These are phyloP conservation scores for Melanotaenia boesemani DNA, from an alignment of 2,797 vertebrate species.

Conservation along the genomic window DNA sequence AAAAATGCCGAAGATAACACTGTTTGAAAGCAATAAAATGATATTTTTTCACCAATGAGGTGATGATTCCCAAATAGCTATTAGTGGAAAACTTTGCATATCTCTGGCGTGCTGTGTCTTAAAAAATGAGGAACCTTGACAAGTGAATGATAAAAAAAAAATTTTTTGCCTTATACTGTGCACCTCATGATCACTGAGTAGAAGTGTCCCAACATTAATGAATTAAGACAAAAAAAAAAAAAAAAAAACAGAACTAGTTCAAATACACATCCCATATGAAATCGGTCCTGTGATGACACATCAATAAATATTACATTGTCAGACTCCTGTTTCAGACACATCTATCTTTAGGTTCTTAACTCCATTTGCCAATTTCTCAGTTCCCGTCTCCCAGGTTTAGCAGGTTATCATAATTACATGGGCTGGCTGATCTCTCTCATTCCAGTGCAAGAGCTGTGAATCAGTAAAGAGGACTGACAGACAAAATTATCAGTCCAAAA, in stretches of 20 bases:
- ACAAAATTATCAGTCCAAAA: conserved; percentile 44
- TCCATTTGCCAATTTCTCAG: conserved; percentile 57
- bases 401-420: conserved; percentile 73
- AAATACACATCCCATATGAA: conserved; percentile 51
- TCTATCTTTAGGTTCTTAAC: conserved; percentile 79
- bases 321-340: conserved; percentile 50
- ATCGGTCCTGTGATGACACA: conserved; percentile 49
- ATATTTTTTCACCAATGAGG: no score
- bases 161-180: no score
- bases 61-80: no score
- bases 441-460: conserved; percentile 54
- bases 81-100: no score
- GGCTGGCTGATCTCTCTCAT: conserved; percentile 44
- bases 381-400: conserved; percentile 73
- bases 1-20: no score
- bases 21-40: no score
- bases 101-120: no score
- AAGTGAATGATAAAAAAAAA: no score
- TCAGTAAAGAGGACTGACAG: conserved; percentile 44
- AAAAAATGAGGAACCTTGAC: no score
- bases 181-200: neutral
- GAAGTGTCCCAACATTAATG: neutral
- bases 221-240: conserved; percentile 17
- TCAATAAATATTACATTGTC: conserved; percentile 71
- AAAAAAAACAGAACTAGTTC: conserved; percentile 26